Evolutionary conservation across 2,113 vertebrate genomes (phyloP), one percentile per base, ranked within the genome.

Genomic region (Gambusia affinis): DNA sequence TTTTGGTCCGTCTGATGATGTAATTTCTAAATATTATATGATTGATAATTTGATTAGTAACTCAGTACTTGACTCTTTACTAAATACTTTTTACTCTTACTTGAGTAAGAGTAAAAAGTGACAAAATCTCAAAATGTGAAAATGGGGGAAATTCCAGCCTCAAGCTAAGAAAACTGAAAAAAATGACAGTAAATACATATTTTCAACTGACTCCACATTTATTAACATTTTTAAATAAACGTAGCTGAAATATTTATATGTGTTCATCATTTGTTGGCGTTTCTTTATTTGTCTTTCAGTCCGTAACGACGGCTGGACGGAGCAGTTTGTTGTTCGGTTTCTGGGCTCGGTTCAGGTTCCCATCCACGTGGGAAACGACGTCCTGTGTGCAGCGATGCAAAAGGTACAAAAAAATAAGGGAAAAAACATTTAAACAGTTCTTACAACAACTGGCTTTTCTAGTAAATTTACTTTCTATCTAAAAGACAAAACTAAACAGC

Each of bases 261-360:
- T 37, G 35, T 37, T 37, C 2, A 11, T 37, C 11, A 37, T 37
- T 37, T 10, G 10, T 35, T 10, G 8, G 35, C 10, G 35, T 35
- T 35, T 10, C 35, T 35, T 10, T 4, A 69, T 65, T 76, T 29
- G 33, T 67, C 44, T 77, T 1, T 0, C 61, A 31, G 93, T 94
- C 91, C 95, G 72, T 72, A 95, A 84, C 94, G 95, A 93, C 79
- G 95, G 94, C 70, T 96, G 95, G 94, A 87, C 94, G 7, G 97
- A 98, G 4, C 89, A 92, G 51, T 99, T 98, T 80, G 90, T 94
- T 2, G 96, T 97, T 24, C 96, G 96, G 85, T 99, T 98, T 89
- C 93, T 99, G 82, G 97, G 97, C 82, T 98, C 97, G 0, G 97
- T 98, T 90, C 97, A 97, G 89, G 97, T 98, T 2, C 97, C 97